Evolutionary conservation across 2,797 vertebrate species (phyloP).

Genomic region (Orestias chungarensis): DNA sequence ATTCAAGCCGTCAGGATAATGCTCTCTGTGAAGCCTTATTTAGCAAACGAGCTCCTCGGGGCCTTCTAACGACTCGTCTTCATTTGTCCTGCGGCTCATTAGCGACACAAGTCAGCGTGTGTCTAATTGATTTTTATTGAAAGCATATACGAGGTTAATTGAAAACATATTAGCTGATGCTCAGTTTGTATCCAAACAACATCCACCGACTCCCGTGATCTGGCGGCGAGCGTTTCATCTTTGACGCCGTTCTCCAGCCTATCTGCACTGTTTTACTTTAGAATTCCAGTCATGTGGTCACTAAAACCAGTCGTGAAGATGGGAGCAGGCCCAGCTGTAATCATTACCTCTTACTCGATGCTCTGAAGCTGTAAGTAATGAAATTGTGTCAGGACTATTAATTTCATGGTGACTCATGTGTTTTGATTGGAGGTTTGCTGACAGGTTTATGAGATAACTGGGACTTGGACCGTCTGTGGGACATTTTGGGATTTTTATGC

Average conservation of each 20-base stretch:
- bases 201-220: not conserved
- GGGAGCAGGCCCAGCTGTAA: slow-evolving; percentile 1
- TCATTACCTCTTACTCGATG: slow-evolving; percentile 7
- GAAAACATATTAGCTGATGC: slow-evolving; percentile 6
- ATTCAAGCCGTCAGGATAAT: slow-evolving; percentile 7
- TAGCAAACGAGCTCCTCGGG: not conserved
- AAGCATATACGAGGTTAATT: not conserved
- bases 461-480: slow-evolving; percentile 34
- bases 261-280: slow-evolving; percentile 36
- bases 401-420: slow-evolving; percentile 43
- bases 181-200: slow-evolving; percentile 6
- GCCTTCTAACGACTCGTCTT: not conserved
- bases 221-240: slow-evolving; percentile 6
- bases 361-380: slow-evolving; percentile 22
- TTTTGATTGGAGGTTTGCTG: slow-evolving; percentile 50
- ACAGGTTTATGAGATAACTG: slow-evolving; percentile 55
- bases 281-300: slow-evolving; percentile 24
- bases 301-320: slow-evolving; percentile 9
- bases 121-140: slow-evolving; percentile 3
- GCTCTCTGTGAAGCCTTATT: not conserved
- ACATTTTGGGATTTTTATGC: slow-evolving; percentile 54
- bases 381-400: slow-evolving; percentile 11
- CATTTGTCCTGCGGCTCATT: slow-evolving; percentile 4
- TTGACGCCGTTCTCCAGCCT: slow-evolving; percentile 21
- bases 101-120: not conserved